Conservation (phyloP, 2,888 invertebrate species). For the Platerodrilus igneus region DNA sequence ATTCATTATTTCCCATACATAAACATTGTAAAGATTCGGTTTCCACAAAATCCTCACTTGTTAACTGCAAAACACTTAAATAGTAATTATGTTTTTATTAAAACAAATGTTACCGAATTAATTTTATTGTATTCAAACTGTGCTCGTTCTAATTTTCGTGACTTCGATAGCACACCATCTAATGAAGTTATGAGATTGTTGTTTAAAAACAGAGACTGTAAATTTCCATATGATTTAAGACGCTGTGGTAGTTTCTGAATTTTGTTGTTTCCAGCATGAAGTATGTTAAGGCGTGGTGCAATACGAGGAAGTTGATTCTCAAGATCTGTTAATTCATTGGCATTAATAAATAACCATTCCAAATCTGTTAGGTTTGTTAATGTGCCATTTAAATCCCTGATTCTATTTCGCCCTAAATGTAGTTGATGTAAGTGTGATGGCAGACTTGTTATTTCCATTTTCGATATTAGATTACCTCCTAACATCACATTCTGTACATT, state of each 20-base stretch:
- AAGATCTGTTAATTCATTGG: constrained; percentile 67
- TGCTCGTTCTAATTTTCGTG: constrained; percentile 60
- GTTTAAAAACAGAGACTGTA: constrained; percentile 69
- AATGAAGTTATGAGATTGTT: constrained; percentile 67
- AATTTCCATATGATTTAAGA: constrained; percentile 61
- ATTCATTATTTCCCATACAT: constrained; percentile 67
- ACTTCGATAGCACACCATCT: constrained; percentile 67
- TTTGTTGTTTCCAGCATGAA: constrained; percentile 71
- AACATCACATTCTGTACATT: constrained; percentile 66
- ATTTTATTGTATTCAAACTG: constrained; percentile 71
- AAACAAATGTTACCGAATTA: constrained; percentile 54
- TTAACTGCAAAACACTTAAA: constrained; percentile 50
- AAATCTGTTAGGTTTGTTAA: constrained; percentile 67
- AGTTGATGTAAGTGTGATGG: constrained; percentile 65
- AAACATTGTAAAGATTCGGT: constrained; percentile 65
- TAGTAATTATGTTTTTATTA: not conserved
- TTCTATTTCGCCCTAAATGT: constrained; percentile 70
- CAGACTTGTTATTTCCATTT: constrained; percentile 67
- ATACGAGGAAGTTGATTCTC: constrained; percentile 71
- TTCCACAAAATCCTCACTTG: constrained; percentile 71
- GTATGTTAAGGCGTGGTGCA: constrained; percentile 61
- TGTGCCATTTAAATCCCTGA: constrained; percentile 70
- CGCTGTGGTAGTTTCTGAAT: constrained; percentile 67
- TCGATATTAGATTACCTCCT: constrained; percentile 70
- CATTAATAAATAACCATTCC: constrained; percentile 74